Evolutionary conservation across 2,113 vertebrate genomes (phyloP).

Genomic region (Peromyscus maniculatus): DNA sequence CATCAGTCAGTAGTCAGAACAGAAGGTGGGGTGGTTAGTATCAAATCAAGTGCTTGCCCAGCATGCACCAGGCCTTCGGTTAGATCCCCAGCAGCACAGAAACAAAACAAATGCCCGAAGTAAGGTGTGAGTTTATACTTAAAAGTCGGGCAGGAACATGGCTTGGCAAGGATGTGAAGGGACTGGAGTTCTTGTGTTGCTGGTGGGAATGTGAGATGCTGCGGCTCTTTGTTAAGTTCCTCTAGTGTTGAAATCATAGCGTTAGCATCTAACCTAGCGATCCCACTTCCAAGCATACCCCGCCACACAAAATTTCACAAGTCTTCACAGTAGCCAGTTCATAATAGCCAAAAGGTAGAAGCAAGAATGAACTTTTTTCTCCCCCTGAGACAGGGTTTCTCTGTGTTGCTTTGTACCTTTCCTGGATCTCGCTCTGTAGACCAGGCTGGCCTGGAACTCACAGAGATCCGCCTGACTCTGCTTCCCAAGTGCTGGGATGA

Average conservation of each 20-base stretch:
- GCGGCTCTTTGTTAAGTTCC: background rate
- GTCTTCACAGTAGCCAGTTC: background rate
- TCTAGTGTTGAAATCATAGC: background rate
- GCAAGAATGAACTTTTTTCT: background rate
- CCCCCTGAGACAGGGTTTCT: no score
- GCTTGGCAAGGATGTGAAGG: background rate
- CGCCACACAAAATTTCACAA: background rate
- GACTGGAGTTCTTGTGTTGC: background rate
- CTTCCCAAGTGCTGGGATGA: no score
- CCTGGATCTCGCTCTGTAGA: no score
- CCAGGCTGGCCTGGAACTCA: no score
- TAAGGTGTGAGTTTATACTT: background rate
- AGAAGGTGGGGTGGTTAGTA: background rate
- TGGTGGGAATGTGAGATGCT: background rate
- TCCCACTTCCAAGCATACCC: background rate
- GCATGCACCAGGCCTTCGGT: background rate
- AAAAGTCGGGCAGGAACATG: background rate
- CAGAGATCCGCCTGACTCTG: no score
- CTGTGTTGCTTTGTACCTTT: no score
- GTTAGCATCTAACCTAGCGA: background rate
- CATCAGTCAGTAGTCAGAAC: background rate
- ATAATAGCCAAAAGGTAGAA: background rate
- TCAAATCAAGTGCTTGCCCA: background rate
- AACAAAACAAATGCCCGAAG: background rate
- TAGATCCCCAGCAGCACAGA: background rate